Base-by-base conservation (phyloP, 2,797 vertebrate species). In the Lithobates pipiens region DNA sequence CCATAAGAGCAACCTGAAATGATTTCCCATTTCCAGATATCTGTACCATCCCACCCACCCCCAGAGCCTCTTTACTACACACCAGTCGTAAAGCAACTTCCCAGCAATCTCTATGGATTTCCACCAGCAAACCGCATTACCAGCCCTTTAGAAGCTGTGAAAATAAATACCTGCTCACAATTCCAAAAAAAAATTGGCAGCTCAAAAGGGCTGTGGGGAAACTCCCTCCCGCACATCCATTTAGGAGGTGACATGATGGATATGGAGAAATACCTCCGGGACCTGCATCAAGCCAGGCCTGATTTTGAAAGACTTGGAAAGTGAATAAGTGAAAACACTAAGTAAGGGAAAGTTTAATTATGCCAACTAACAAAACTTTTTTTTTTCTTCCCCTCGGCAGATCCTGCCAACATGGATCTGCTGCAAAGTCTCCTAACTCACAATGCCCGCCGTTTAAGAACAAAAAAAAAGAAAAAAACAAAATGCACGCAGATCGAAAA, bases 221-320 rank as follows among this genome's bases (percentile, higher is more conserved):
- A 76, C 84, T 81, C 79, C 68, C 80, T 65, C 39, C 50, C 32
- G 85, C 50, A 83, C 63, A 83, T 67, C 29, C 34, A 82, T 82
- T 82, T 61, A 73, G 70, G 50, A 80, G 77, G 77, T 76, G 84
- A 86, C 72, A 81, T 76, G 84, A 86, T 81, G 57, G 50, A 85
- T 76, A 46, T 81, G 78, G 7, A 84, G 83, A 36, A 86, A 76
- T 71, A 61, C 73, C 84, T 42, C 29, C 3, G 78, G 72, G 73
- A 81, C 25, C 44, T 15, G n/a, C 9, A 11, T 32, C 65, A 11
- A 23, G 84, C 84, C 77, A 85, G 34, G 18, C 75, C 32, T 70
- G 10, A 63, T 75, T 68, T 70, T 75, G 72, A 85, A 54, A 86
- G 72, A 76, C 72, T 81, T 71, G 80, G 78, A 80, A 80, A 85